Evolutionary conservation across 2,797 vertebrate genomes (phyloP).

Genomic region (Balearica regulorum): DNA sequence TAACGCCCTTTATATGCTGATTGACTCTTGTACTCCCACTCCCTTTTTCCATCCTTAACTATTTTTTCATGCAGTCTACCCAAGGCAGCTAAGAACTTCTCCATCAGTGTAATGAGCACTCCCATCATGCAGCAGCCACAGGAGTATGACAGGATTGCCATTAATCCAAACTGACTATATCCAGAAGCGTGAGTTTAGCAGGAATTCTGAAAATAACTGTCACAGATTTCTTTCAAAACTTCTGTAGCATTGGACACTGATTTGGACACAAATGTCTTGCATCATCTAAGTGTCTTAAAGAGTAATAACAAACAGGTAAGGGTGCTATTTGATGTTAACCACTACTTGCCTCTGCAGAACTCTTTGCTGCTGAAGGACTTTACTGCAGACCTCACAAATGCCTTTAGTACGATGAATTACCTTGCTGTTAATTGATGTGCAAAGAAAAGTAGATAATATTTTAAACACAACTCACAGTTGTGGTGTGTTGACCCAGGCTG

Average conservation of each 20-base stretch:
- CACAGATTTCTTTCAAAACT: background rate
- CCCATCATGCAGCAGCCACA: background rate
- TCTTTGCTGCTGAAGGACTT: background rate
- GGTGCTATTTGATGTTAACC: background rate
- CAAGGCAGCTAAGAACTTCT: background rate
- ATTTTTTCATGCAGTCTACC: background rate
- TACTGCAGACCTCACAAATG: background rate
- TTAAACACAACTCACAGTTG: background rate
- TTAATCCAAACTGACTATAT: background rate
- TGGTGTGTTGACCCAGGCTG: background rate
- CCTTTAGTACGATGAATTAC: background rate
- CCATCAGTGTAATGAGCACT: background rate
- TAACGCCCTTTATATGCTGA: background rate
- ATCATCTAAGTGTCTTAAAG: background rate
- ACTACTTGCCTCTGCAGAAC: background rate
- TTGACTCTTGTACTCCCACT: background rate
- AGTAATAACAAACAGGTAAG: background rate
- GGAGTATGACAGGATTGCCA: background rate
- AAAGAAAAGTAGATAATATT: background rate
- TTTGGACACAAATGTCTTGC: background rate
- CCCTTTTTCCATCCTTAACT: background rate
- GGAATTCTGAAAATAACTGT: background rate
- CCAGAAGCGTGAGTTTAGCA: background rate
- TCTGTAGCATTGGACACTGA: background rate
- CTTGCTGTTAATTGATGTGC: background rate